A percentile compares a stretch with the other conserved stretches of the same genome.
Conservation (phyloP, 2,888 invertebrate genomes). For the Perithous albicinctus region DNA sequence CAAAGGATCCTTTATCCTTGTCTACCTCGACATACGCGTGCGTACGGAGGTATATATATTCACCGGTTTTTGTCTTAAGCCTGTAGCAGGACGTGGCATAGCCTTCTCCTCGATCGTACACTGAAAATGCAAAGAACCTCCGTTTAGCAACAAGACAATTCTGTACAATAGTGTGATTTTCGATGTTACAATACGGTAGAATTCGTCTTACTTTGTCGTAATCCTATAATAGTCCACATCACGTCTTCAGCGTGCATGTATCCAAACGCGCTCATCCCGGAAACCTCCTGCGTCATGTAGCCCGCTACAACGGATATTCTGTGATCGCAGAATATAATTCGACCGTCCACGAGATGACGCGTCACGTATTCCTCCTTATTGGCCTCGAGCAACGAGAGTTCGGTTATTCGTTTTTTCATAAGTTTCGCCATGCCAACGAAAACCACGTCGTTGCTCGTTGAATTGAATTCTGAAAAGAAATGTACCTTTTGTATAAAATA, state of each 20-base stretch:
- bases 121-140: slow-evolving; percentile 83
- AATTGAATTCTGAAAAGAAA: slow-evolving; percentile 64
- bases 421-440: slow-evolving; percentile 91
- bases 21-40: slow-evolving; percentile 94
- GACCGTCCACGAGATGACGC: slow-evolving; percentile 94
- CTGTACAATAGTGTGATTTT: slow-evolving; percentile 22
- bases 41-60: slow-evolving; percentile 93
- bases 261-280: slow-evolving; percentile 94
- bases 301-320: slow-evolving; percentile 95
- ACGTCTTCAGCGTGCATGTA: slow-evolving; percentile 97
- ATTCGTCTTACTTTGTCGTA: slow-evolving; percentile 89
- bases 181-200: neutral
- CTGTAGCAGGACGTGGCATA: slow-evolving; percentile 95
- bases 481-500: slow-evolving; percentile 8
- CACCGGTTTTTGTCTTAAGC: slow-evolving; percentile 92
- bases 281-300: slow-evolving; percentile 95
- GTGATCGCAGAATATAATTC: slow-evolving; percentile 96
- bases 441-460: slow-evolving; percentile 83
- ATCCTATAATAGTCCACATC: slow-evolving; percentile 94
- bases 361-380: slow-evolving; percentile 95
- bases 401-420: slow-evolving; percentile 89
- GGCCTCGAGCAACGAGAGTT: slow-evolving; percentile 88
- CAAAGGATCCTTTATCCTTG: slow-evolving; percentile 90
- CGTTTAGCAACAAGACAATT: neutral
- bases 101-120: slow-evolving; percentile 94